Evolutionary conservation across 2,113 vertebrate species (phyloP).

Genomic region (Pseudopodoces humilis): DNA sequence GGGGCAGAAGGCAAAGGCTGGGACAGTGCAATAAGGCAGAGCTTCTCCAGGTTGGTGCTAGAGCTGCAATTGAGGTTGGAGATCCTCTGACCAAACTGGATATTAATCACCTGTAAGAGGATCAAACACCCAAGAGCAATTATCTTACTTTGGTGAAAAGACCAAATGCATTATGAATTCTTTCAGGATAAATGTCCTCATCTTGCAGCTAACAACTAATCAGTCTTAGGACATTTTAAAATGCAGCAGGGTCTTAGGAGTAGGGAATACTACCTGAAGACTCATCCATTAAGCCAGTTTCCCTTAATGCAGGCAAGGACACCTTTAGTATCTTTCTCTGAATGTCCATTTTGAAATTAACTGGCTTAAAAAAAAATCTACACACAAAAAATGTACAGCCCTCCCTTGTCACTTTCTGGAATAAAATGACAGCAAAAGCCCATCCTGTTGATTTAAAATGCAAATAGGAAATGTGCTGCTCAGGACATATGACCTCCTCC

Average conservation of each 20-base stretch:
- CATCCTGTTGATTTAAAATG: conserved; percentile 53
- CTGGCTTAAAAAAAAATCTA: neutral
- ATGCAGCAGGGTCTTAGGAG: neutral
- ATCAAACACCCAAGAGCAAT: neutral
- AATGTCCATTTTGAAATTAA: neutral
- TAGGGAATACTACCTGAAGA: neutral
- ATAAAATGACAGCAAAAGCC: conserved; percentile 13
- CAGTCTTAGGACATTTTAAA: neutral
- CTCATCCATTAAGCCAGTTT: neutral
- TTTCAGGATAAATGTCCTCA: neutral
- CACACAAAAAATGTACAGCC: neutral
- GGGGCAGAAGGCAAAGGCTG: neutral
- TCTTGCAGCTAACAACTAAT: neutral
- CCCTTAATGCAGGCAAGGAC: neutral
- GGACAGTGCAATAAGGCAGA: neutral
- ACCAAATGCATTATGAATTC: neutral
- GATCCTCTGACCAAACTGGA: neutral
- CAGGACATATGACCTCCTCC: neutral
- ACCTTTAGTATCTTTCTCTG: neutral
- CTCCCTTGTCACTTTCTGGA: neutral
- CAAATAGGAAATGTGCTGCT: neutral
- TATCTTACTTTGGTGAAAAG: neutral
- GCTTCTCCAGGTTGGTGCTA: neutral
- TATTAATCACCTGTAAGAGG: neutral
- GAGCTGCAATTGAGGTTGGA: neutral